Base-by-base conservation (phyloP, 2,888 invertebrate genomes). In the Neoascia interrupta region DNA sequence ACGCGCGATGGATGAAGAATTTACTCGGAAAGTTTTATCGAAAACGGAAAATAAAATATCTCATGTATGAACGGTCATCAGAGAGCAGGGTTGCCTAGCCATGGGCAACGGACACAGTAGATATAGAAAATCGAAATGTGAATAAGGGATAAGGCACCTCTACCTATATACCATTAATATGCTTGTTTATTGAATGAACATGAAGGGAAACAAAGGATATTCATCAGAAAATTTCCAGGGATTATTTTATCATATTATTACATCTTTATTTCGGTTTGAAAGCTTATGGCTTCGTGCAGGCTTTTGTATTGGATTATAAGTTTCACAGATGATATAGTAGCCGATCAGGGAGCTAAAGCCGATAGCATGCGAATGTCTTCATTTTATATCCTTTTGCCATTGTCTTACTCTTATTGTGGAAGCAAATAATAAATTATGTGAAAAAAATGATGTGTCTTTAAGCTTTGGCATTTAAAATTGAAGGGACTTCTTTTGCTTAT, bases 11-110 rank as follows among this genome's bases (percentile, higher is more conserved):
- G n/a, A n/a, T n/a, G n/a, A 43, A 31, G 43, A 56, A 70, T 75
- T 70, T 75, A 63, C 51, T 63, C 37, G 5, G 18, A 69, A 76
- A 76, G 58, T 76, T 76, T 70, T 70, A 70, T 76, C 75, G 64
- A 63, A 58, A 76, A 63, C 70, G 47, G 16, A 49, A 39, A 21
- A 60, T 58, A 60, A 73, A 73, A 76, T 76, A 76, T 70, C 64
- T 70, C 70, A 76, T 63, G 43, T 64, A 47, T 53, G 70, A 26
- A 5, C 4, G 10, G 31, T n/a, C n/a, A 31, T 43, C 21, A 26
- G 34, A 51, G 51, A 45, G 58, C 45, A 47, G 63, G 61, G 60
- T 69, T 54, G 56, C 36, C 36, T 28, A 47, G 18, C 58, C 19
- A 8, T 49, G 19, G 23, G 47, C 54, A 31, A 56, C 21, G 56